These are phyloP conservation scores for Agrotis puta DNA, from an alignment of 2,888 invertebrate genomes.

Conservation along the genomic window DNA sequence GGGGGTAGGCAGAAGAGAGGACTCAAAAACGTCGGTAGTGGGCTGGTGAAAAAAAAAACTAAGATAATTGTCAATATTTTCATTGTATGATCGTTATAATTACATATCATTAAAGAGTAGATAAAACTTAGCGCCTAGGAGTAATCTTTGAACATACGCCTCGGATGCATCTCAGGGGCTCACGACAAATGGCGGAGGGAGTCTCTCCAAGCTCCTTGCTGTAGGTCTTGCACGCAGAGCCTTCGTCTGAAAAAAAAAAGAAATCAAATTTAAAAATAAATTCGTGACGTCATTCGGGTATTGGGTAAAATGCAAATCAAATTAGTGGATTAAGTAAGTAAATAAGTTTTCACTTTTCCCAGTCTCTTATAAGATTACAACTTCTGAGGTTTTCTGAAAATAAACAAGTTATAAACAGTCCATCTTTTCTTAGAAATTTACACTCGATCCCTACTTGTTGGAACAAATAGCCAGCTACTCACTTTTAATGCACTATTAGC, in stretches of 20 bases:
- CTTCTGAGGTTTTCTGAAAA: conserved; percentile 14
- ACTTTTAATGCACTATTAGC: neutral
- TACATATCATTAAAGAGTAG: conserved; percentile 10
- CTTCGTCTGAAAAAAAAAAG: conserved; percentile 73
- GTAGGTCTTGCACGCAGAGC: conserved; percentile 82
- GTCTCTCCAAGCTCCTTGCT: conserved; percentile 86
- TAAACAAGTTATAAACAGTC: conserved; percentile 18
- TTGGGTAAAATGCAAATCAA: conserved; percentile 5
- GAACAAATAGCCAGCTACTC: neutral
- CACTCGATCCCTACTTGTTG: neutral
- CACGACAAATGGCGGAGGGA: conserved; percentile 83
- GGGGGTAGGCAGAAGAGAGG: neutral
- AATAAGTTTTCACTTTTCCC: conserved; percentile 15
- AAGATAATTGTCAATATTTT: neutral
- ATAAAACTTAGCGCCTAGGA: conserved; percentile 68
- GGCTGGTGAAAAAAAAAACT: neutral
- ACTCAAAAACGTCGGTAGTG: neutral
- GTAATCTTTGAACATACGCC: conserved; percentile 79
- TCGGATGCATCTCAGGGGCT: conserved; percentile 78
- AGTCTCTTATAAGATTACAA: conserved; percentile 29
- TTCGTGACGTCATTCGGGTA: conserved; percentile 3
- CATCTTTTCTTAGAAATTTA: conserved; percentile 3
- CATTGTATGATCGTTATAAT: neutral
- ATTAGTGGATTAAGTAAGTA: conserved; percentile 25
- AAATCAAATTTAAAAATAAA: neutral